Evolutionary conservation across 2,888 invertebrate species (phyloP).

Genomic region (Pheosia gnoma): DNA sequence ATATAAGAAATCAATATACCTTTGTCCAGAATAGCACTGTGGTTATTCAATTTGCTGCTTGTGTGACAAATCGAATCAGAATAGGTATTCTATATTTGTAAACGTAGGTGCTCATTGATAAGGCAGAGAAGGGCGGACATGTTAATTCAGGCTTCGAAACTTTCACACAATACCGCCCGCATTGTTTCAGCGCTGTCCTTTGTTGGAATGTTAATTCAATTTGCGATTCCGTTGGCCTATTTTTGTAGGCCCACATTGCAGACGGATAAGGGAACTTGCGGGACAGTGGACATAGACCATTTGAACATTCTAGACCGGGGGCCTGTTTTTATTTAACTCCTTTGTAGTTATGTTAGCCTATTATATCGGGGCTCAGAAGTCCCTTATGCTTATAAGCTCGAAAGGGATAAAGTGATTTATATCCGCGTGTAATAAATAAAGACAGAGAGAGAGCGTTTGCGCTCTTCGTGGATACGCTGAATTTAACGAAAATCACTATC

Average conservation of each 20-base stretch:
- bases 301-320: background rate
- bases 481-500: too few species aligned
- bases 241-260: slow-evolving; percentile 4
- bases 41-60: too few species aligned
- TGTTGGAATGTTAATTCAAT: slow-evolving; percentile 21
- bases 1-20: too few species aligned
- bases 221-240: slow-evolving; percentile 9
- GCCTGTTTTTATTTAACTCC: background rate
- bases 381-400: too few species aligned
- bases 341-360: background rate
- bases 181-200: slow-evolving; percentile 25
- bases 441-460: too few species aligned
- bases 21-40: too few species aligned
- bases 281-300: background rate
- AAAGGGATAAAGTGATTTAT: too few species aligned
- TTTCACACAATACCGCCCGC: slow-evolving; percentile 23
- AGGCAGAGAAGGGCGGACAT: slow-evolving; percentile 17
- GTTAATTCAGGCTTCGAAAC: slow-evolving; percentile 22
- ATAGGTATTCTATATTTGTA: background rate
- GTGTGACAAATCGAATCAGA: background rate
- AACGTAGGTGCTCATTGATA: slow-evolving; percentile 6
- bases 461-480: too few species aligned
- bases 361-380: background rate
- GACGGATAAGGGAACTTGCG: background rate
- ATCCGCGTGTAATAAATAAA: too few species aligned